These are phyloP conservation scores for Drosophila ezoana DNA, from an alignment of 2,888 invertebrate species.

Conservation along the genomic window DNA sequence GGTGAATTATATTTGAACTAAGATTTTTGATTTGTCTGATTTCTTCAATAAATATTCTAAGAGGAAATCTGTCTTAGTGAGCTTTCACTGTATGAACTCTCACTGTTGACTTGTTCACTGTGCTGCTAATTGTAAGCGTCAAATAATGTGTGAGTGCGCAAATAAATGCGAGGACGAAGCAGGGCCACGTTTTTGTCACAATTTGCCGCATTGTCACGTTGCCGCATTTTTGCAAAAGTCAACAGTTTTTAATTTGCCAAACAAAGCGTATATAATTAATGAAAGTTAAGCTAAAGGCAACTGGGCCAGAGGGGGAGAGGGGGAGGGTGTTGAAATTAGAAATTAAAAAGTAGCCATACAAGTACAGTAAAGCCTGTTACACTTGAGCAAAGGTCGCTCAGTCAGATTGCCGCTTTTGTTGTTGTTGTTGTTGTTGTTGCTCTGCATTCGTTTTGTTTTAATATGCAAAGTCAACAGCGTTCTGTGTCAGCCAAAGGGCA, in stretches of 20 bases:
- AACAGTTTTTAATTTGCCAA: conserved; percentile 78
- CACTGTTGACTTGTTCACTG: conserved; percentile 25
- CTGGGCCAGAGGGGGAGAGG: neutral
- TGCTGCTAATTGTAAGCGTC: conserved; percentile 63
- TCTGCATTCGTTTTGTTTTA: conserved; percentile 77
- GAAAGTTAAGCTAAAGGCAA: conserved; percentile 58
- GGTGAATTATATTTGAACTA: too few relatives aligned
- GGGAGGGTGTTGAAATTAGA: conserved; percentile 41
- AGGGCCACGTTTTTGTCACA: conserved; percentile 26
- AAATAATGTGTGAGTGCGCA: conserved; percentile 11
- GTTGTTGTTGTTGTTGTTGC: conserved; percentile 37
- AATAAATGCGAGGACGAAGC: conserved; percentile 6
- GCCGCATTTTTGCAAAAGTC: conserved; percentile 63
- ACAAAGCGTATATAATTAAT: conserved; percentile 76
- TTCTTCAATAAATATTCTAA: too few relatives aligned
- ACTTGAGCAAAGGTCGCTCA: conserved; percentile 43
- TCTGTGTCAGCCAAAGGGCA: conserved; percentile 76
- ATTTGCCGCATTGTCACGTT: conserved; percentile 28
- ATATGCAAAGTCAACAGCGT: conserved; percentile 78
- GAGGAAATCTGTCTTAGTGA: neutral
- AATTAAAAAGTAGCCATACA: conserved; percentile 73
- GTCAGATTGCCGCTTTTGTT: conserved; percentile 9
- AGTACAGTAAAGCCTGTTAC: conserved; percentile 48
- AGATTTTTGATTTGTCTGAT: too few relatives aligned
- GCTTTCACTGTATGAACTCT: conserved; percentile 10